Percentiles rank a stretch among this genome's conserved stretches.
These are phyloP conservation scores for Cheilosia vernalis DNA, from an alignment of 2,888 invertebrate species.

Conservation along the genomic window DNA sequence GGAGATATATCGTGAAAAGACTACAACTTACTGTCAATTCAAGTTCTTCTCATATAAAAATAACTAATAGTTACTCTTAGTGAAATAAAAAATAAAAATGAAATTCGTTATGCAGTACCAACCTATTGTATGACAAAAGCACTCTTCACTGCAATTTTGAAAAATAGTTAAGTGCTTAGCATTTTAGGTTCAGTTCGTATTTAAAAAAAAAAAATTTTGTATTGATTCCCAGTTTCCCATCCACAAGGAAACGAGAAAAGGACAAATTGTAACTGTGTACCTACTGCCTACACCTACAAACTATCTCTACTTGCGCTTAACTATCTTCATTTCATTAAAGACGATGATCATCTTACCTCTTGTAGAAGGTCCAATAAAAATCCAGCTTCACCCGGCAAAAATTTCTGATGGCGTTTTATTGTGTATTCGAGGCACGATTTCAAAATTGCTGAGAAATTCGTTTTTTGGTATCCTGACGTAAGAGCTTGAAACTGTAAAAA, in stretches of 20 bases:
- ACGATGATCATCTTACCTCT: constrained; percentile 79
- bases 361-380: constrained; percentile 82
- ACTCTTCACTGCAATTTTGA: too few relatives aligned
- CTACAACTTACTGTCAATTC: too few relatives aligned
- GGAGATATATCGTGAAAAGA: too few relatives aligned
- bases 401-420: constrained; percentile 79
- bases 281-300: too few relatives aligned
- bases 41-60: too few relatives aligned
- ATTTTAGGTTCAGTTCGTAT: too few relatives aligned
- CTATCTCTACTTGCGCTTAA: background rate
- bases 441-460: constrained; percentile 82
- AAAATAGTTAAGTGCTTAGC: too few relatives aligned
- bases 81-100: too few relatives aligned
- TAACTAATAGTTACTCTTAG: too few relatives aligned
- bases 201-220: background rate
- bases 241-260: background rate
- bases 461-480: constrained; percentile 82
- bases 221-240: too few relatives aligned
- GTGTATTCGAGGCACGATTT: constrained; percentile 82
- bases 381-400: constrained; percentile 83
- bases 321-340: background rate
- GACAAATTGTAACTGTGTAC: background rate
- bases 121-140: too few relatives aligned
- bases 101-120: too few relatives aligned
- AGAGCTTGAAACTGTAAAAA: constrained; percentile 79